These are phyloP conservation scores for Sylvietta virens DNA, from an alignment of 2,113 vertebrate species.

Conservation along the genomic window DNA sequence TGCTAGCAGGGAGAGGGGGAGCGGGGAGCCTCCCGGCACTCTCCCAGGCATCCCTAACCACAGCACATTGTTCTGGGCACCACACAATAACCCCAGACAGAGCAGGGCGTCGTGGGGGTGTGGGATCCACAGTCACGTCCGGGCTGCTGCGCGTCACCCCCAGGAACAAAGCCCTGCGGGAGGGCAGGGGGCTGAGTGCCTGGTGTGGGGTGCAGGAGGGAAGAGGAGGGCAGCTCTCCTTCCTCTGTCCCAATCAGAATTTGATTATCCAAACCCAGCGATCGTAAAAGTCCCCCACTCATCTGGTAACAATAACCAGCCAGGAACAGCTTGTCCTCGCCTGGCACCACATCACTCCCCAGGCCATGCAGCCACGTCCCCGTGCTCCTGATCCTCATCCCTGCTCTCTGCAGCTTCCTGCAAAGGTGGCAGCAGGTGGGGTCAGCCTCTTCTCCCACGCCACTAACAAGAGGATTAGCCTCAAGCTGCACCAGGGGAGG, in stretches of 20 bases:
- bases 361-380: neutral
- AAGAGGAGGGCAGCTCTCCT: neutral
- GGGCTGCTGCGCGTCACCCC: neutral
- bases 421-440: neutral
- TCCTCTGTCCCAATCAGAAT: neutral
- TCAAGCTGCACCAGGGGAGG: neutral
- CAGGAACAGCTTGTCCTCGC: neutral
- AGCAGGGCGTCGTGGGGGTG: neutral
- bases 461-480: neutral
- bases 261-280: neutral
- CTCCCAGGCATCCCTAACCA: constrained; percentile 49
- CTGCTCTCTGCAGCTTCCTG: neutral
- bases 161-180: neutral
- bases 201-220: rapidly evolving
- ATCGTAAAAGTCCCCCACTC: neutral
- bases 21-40: neutral
- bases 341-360: neutral
- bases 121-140: neutral
- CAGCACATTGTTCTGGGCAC: constrained; percentile 49
- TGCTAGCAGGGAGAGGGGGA: neutral
- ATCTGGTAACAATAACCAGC: constrained; percentile 11
- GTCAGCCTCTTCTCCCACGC: neutral
- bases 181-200: neutral
- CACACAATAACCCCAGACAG: neutral
- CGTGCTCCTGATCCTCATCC: neutral